These are phyloP conservation scores for Conops quadrifasciatus DNA, from an alignment of 2,888 invertebrate species.

Conservation along the genomic window DNA sequence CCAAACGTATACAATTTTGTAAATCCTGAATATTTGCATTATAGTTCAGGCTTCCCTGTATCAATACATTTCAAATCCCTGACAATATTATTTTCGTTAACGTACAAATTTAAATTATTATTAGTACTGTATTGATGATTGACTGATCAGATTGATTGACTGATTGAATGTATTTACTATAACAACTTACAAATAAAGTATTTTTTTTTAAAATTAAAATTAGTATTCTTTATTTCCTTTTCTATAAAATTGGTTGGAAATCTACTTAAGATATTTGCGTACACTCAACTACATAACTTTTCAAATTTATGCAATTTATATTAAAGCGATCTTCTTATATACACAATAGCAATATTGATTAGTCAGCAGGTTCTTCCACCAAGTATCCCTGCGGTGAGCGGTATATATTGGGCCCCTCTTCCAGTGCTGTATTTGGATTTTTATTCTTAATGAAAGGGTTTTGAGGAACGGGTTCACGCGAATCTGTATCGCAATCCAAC, in stretches of 20 bases:
- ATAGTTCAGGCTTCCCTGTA: no score
- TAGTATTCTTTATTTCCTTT: neutral
- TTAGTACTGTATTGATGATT: no score
- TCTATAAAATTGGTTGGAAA: constrained; percentile 31
- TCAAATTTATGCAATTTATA: neutral
- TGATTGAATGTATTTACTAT: no score
- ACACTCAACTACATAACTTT: constrained; percentile 21
- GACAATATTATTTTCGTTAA: no score
- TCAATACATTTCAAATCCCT: no score
- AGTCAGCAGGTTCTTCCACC: constrained; percentile 56
- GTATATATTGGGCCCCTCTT: constrained; percentile 42
- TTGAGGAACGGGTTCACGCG: neutral
- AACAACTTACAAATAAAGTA: no score
- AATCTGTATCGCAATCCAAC: neutral
- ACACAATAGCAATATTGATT: constrained; percentile 43
- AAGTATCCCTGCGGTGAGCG: constrained; percentile 52
- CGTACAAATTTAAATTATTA: no score
- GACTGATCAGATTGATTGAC: no score
- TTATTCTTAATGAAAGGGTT: neutral
- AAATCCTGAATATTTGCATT: no score
- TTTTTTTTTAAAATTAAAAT: no score
- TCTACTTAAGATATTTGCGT: constrained; percentile 25
- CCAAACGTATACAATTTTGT: no score
- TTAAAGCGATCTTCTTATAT: neutral
- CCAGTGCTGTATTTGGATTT: neutral